Conservation (phyloP, 1,140 invertebrate species). For the Pseudomyrmex pallidus region DNA sequence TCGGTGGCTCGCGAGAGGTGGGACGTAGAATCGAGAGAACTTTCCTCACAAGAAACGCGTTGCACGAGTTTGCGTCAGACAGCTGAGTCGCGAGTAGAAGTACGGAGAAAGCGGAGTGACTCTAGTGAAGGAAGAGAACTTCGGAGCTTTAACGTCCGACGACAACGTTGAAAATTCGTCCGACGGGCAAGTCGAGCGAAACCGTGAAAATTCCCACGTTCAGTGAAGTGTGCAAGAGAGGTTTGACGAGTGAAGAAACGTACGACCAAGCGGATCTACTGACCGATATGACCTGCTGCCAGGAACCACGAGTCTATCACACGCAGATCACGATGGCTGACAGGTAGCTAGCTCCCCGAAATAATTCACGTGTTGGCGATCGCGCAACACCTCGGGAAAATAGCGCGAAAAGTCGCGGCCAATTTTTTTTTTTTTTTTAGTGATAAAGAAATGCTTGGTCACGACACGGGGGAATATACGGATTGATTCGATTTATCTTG, state of each 20-base stretch:
- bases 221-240: constrained; percentile 74
- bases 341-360: constrained; percentile 66
- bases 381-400: too few relatives aligned
- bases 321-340: constrained; percentile 56
- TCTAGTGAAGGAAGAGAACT: constrained; percentile 15
- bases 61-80: constrained; percentile 44
- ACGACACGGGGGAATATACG: background rate
- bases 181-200: constrained; percentile 11
- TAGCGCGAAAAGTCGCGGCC: background rate
- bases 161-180: constrained; percentile 11
- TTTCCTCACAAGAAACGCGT: constrained; percentile 14
- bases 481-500: background rate
- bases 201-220: constrained; percentile 66
- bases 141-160: background rate
- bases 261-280: constrained; percentile 34
- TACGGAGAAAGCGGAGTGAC: background rate
- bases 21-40: background rate
- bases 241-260: background rate
- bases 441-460: constrained; percentile 49
- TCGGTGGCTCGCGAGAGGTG: background rate
- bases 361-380: too few relatives aligned
- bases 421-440: background rate
- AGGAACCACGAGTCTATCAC: constrained; percentile 66
- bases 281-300: constrained; percentile 76
- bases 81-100: background rate